Evolutionary conservation across 2,797 vertebrate genomes (phyloP), one percentile per base, ranked within the genome.

Genomic region (Borostomias antarcticus): DNA sequence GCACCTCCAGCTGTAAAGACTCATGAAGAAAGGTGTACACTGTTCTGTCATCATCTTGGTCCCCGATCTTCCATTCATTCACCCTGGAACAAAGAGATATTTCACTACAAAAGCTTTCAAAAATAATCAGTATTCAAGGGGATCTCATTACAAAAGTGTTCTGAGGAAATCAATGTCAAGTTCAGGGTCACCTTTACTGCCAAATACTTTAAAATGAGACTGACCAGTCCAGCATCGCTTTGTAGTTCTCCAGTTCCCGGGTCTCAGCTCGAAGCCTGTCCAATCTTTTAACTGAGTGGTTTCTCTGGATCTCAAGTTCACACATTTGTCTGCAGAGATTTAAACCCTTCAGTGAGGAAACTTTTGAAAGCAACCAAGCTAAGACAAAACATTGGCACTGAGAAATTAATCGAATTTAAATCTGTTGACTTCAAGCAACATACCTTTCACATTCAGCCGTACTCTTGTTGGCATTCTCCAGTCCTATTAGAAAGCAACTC

Each of bases 11-110:
- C 23, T 75, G 65, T 19, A 93, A 5, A 23, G 92, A 91, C 8
- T 81, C 69, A 25, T 93, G 32, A 30, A 94, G 90, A 25, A 92
- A 92, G 0, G 84, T 79, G 85, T 85, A 93, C 47, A 84, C 21
- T 0, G 59, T 48, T 33, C 45, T 33, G 72, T 69, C 68, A 62
- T 82, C 77, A 0, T 8, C 75, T 35, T 48, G 75, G 43, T 79
- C 70, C 58, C 21, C 68, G 23, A 91, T 32, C 64, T 61, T 88
- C 91, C 91, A 94, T 73, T 94, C 93, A 56, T 80, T 91, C 45
- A 93, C 2, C 68, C 93, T 94, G 70, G 64, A 56, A 64, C 11
- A 69, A 60, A 33, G 65, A 67, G 66, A 2, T 6, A 2, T 64
- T n/a, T 19, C 26, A 60, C 17, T n/a, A 67, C 10, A 15, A 29